A percentile compares a stretch with the other conserved stretches of the same genome.
These are phyloP conservation scores for Drosophila fuyamai DNA, from an alignment of 1,140 invertebrate species.

Conservation along the genomic window DNA sequence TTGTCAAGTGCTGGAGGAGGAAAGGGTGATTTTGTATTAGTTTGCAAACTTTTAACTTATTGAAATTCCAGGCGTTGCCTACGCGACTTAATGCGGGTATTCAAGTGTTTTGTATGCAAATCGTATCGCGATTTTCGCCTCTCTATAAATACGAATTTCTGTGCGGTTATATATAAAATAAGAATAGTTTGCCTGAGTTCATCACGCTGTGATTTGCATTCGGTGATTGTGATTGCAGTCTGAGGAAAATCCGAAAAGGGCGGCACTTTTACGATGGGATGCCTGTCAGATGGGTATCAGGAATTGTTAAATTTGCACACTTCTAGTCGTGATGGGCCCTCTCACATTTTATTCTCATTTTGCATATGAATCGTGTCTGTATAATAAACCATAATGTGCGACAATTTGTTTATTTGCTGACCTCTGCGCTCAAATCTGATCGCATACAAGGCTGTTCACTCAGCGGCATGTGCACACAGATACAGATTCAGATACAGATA, in stretches of 20 bases:
- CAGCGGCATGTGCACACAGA: constrained; percentile 55
- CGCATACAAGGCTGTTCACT: constrained; percentile 80
- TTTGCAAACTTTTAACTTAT: constrained; percentile 51
- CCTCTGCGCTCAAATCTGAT: constrained; percentile 82
- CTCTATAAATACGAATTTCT: constrained; percentile 40
- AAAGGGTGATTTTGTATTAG: constrained; percentile 52
- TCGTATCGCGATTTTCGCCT: constrained; percentile 43
- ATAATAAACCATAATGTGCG: constrained; percentile 62
- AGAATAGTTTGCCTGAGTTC: constrained; percentile 49
- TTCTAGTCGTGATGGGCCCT: constrained; percentile 18
- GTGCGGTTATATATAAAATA: constrained; percentile 8
- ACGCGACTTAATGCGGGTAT: constrained; percentile 14
- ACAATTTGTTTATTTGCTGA: constrained; percentile 83
- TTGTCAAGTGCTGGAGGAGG: constrained; percentile 58
- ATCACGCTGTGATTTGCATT: constrained; percentile 33
- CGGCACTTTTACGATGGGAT: constrained; percentile 18
- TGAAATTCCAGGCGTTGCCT: constrained; percentile 51
- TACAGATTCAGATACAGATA: constrained; percentile 27
- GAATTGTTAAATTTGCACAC: constrained; percentile 34
- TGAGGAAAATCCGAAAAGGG: constrained; percentile 49
- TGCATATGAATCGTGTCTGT: constrained; percentile 30
- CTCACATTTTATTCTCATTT: constrained; percentile 14
- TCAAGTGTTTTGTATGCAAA: constrained; percentile 76
- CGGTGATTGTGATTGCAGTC: constrained; percentile 26
- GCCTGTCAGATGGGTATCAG: constrained; percentile 29